Evolutionary conservation across 2,797 vertebrate genomes (phyloP).

Genomic region (Paratrypauchen microcephalus): DNA sequence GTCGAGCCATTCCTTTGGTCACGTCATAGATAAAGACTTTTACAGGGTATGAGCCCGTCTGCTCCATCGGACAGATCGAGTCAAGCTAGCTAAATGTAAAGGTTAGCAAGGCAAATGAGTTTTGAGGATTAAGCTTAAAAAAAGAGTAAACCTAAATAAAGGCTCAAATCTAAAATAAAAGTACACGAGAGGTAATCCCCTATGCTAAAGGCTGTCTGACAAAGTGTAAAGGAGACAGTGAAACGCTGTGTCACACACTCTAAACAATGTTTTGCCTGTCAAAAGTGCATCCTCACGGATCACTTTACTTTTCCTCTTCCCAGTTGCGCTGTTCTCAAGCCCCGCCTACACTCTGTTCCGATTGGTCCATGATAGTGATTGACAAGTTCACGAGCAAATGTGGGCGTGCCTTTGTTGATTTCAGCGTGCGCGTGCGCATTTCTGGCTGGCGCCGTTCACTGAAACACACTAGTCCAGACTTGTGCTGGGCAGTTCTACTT

Average conservation of each 20-base stretch:
- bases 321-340: rapidly evolving
- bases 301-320: slow-evolving; percentile 11
- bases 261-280: slow-evolving; percentile 32
- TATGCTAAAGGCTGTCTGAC: rapidly evolving
- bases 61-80: slow-evolving; percentile 53
- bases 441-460: slow-evolving; percentile 30
- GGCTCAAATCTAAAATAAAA: not conserved
- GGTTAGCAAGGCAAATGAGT: slow-evolving; percentile 13
- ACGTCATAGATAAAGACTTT: slow-evolving; percentile 91
- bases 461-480: slow-evolving; percentile 25
- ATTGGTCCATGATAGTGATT: slow-evolving; percentile 36
- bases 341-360: slow-evolving; percentile 8
- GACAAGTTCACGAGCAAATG: slow-evolving; percentile 26
- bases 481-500: not conserved
- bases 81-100: not conserved
- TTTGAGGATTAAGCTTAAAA: slow-evolving; percentile 1
- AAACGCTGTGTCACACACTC: slow-evolving; percentile 48
- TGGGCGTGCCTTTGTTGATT: not conserved
- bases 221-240: not conserved
- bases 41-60: slow-evolving; percentile 68
- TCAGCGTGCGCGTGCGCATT: slow-evolving; percentile 27
- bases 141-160: not conserved
- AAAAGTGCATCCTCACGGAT: slow-evolving; percentile 5
- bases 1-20: slow-evolving; percentile 89
- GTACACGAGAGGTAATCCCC: not conserved